Base-by-base conservation (phyloP, 2,797 vertebrate genomes). In the Ataeniobius toweri region DNA sequence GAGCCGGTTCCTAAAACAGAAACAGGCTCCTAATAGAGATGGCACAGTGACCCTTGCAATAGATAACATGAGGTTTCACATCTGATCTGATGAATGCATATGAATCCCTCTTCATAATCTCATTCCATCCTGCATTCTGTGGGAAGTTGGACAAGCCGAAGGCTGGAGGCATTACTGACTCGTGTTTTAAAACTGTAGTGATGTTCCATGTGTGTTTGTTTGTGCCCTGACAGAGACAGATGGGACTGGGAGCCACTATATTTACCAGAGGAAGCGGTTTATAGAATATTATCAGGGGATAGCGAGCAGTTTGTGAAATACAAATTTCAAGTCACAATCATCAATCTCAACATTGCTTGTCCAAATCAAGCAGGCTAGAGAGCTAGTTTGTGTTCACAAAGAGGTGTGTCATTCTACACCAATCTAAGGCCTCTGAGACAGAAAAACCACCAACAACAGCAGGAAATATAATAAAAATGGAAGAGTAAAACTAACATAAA, bases 191-290 rank as follows among this genome's bases (percentile, higher is more conserved):
- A 87, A 86, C 77, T 81, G 83, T 82, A 80, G 88, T 91, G 76
- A 89, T 73, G 55, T 80, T 82, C 78, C 55, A 75, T 83, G 75
- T 77, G 56, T 78, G 82, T 85, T 75, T 86, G 75, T 78, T 70
- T 77, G 80, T 87, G 82, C 84, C 86, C 80, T 93, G 94, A 94
- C 95, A 96, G 93, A 95, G 95, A 95, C 90, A 91, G 91, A 96
- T 95, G 94, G 31, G 92, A 93, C 89, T 83, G 89, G 91, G 91
- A 93, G 90, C 90, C 86, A 86, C 91, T 89, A 92, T 89, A 92
- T 93, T 95, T 94, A 94, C 93, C 89, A 90, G 90, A 92, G 93
- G 92, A 95, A 94, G 94, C 94, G 92, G 94, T 94, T 95, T 94
- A 94, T 95, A 94, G 95, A 95, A 93, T 89, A 90, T 92, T 91